Percentiles rank a stretch among this genome's conserved stretches.
Evolutionary conservation across 2,797 vertebrate genomes (phyloP).

Genomic region (Molossus alvarezi): DNA sequence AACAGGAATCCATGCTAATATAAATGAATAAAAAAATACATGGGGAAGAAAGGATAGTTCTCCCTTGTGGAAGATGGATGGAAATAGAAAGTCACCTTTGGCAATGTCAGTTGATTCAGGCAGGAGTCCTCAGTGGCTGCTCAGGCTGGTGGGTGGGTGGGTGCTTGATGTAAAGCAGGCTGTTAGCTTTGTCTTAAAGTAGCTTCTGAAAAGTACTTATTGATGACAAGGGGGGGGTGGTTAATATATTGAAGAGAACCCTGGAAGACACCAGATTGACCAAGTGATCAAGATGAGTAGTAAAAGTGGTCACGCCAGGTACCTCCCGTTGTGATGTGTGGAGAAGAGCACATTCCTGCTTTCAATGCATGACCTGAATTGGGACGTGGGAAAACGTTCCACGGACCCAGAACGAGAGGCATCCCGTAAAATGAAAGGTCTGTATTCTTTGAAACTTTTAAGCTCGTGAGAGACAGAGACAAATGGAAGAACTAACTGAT

Average conservation of each 20-base stretch:
- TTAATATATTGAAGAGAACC: neutral
- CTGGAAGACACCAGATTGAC: neutral
- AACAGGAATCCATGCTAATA: neutral
- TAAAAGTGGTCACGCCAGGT: rapidly evolving
- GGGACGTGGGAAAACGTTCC: rapidly evolving
- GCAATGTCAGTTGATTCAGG: neutral
- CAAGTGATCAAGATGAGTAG: neutral
- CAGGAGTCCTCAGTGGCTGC: neutral
- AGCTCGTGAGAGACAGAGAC: neutral
- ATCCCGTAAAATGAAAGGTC: neutral
- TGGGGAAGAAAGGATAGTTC: neutral
- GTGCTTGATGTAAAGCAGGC: neutral
- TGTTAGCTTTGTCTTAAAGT: neutral
- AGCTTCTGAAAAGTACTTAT: neutral
- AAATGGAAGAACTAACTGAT: neutral
- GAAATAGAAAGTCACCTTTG: neutral
- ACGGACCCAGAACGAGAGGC: neutral
- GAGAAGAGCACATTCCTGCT: neutral
- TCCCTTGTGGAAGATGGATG: neutral
- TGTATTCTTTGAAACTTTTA: neutral
- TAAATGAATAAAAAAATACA: neutral
- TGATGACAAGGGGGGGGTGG: neutral
- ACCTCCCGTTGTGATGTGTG: too few species aligned
- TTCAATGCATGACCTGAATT: neutral
- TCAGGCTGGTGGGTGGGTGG: neutral